Conservation (phyloP, 2,797 vertebrate genomes). For the Falco rusticolus region DNA sequence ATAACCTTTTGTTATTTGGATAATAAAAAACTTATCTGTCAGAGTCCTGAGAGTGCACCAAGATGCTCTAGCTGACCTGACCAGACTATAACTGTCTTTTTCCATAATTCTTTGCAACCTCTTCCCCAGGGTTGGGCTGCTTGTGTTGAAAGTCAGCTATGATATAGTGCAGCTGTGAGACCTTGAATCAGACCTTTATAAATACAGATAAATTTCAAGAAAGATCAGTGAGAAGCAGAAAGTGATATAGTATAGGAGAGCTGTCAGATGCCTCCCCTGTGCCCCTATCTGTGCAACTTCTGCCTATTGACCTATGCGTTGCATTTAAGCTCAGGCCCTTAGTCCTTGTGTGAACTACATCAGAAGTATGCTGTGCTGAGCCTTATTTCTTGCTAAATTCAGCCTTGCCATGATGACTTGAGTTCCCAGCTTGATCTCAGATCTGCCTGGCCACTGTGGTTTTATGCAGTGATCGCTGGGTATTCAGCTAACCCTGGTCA, state of each 20-base stretch:
- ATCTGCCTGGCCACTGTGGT: not conserved
- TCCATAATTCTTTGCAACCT: not conserved
- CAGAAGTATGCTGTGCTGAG: not conserved
- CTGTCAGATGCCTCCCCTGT: not conserved
- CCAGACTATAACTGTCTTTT: not conserved
- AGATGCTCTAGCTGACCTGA: not conserved
- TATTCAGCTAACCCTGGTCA: not conserved
- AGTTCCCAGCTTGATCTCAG: not conserved
- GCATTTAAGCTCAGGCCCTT: not conserved
- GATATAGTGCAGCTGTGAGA: not conserved
- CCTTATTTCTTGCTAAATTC: not conserved
- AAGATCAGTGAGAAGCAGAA: not conserved
- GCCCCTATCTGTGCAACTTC: not conserved
- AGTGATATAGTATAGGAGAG: not conserved
- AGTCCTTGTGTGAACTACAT: not conserved
- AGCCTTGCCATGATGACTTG: not conserved
- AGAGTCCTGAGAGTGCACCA: not conserved
- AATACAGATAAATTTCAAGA: not conserved
- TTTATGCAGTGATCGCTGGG: not conserved
- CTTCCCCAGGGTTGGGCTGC: not conserved
- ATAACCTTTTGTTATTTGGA: not conserved
- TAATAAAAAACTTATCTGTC: not conserved
- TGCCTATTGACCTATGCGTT: fast-evolving
- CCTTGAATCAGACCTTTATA: not conserved
- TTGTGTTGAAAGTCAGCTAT: not conserved